A percentile compares a stretch with the other conserved stretches of the same genome.
These are phyloP conservation scores for Zosterops lateralis DNA, from an alignment of 2,113 vertebrate species.

Conservation along the genomic window DNA sequence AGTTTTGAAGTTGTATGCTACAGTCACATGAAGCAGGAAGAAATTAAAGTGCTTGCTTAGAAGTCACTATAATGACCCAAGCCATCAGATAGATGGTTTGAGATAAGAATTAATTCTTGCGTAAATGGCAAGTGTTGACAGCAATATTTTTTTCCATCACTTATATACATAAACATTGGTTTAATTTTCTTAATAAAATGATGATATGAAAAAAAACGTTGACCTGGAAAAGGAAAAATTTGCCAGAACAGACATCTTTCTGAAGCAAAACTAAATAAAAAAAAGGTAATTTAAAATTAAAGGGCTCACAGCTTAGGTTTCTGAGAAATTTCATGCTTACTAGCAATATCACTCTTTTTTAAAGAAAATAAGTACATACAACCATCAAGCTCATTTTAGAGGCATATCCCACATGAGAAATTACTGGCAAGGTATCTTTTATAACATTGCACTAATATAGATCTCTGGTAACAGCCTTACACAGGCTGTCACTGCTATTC, in stretches of 20 bases:
- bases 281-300: not conserved
- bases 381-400: slow-evolving; percentile 15
- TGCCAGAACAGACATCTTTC: not conserved
- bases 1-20: not conserved
- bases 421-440: slow-evolving; percentile 38
- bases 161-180: not conserved
- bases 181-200: not conserved
- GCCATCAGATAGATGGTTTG: not conserved
- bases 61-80: not conserved
- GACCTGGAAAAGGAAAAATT: not conserved
- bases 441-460: slow-evolving; percentile 29
- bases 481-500: slow-evolving; percentile 52
- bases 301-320: not conserved
- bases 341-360: not conserved
- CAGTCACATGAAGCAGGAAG: not conserved
- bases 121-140: not conserved
- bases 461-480: slow-evolving; percentile 31
- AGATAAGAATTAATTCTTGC: not conserved
- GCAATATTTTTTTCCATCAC: not conserved
- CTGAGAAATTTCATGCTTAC: not conserved
- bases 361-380: not conserved
- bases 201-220: not conserved
- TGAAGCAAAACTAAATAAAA: not conserved
- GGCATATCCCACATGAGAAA: slow-evolving; percentile 5
- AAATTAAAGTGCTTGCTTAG: not conserved